Percentiles rank a stretch among this genome's conserved stretches.
Evolutionary conservation across 2,113 vertebrate species (phyloP).

Genomic region (Bucco capensis): DNA sequence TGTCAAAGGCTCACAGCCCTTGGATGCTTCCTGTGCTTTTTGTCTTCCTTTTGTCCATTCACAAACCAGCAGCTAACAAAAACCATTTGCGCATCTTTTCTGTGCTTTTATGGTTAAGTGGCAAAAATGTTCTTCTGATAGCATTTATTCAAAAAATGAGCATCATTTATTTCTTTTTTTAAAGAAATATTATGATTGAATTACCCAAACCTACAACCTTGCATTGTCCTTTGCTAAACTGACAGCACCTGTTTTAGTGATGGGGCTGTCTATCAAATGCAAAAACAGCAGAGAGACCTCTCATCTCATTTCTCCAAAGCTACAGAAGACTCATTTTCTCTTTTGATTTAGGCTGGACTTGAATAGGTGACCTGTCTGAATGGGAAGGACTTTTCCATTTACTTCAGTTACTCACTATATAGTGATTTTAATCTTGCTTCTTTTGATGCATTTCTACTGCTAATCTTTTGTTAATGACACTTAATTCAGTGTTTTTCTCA

Average conservation of each 20-base stretch:
- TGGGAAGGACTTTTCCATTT: background rate
- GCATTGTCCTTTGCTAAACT: background rate
- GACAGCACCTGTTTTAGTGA: background rate
- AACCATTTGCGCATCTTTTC: background rate
- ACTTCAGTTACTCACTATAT: background rate
- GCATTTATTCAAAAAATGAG: background rate
- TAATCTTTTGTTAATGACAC: conserved; percentile 11
- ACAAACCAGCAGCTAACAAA: background rate
- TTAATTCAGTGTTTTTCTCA: background rate
- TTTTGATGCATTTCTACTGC: background rate
- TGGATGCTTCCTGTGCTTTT: background rate
- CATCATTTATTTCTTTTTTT: background rate
- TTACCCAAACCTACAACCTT: background rate
- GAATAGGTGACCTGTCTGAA: conserved; percentile 4
- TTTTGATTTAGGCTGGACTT: background rate
- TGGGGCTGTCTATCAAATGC: background rate
- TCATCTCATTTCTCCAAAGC: background rate
- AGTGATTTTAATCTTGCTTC: conserved; percentile 16
- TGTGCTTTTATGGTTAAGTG: background rate
- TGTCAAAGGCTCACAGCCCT: background rate
- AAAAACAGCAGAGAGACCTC: background rate
- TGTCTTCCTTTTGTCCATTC: background rate
- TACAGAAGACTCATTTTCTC: background rate
- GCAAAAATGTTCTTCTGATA: background rate
- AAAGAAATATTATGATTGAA: background rate